phyloP scores from a whole-genome alignment of 2,888 invertebrate genomes.

The Caenorhabditis zanzibari region DNA sequence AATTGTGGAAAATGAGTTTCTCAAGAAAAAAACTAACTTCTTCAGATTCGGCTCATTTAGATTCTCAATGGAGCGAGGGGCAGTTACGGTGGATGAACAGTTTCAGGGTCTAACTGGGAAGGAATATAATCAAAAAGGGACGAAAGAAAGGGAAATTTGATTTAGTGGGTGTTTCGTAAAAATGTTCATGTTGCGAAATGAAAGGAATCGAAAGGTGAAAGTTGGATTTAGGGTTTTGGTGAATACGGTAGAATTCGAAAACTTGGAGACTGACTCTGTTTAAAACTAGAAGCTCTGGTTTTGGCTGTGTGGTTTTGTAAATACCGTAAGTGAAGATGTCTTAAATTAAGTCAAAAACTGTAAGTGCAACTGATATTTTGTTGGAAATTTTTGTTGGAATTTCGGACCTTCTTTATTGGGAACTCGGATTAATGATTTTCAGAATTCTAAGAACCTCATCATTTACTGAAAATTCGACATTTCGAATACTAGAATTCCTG shows the following conservation, averaged over 20 bases:
- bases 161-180: slow-evolving; percentile 7
- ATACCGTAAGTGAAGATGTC: no score
- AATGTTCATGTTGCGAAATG: slow-evolving; percentile 15
- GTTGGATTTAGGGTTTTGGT: background rate
- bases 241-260: background rate
- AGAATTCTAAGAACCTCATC: no score
- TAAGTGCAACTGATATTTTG: no score
- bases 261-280: no score
- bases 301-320: no score
- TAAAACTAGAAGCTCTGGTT: no score
- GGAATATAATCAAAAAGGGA: background rate
- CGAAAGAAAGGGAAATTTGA: background rate
- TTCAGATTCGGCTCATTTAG: slow-evolving; percentile 16
- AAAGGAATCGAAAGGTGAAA: background rate
- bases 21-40: slow-evolving; percentile 15
- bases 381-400: no score
- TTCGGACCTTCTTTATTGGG: no score
- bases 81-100: slow-evolving; percentile 20
- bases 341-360: no score
- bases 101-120: slow-evolving; percentile 1
- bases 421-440: no score
- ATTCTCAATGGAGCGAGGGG: slow-evolving; percentile 16
- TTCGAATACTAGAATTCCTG: no score
- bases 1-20: slow-evolving; percentile 9
- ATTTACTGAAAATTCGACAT: no score